phyloP scores from a whole-genome alignment of 2,888 invertebrate genomes.

The Acanthosepion pharaonis region DNA sequence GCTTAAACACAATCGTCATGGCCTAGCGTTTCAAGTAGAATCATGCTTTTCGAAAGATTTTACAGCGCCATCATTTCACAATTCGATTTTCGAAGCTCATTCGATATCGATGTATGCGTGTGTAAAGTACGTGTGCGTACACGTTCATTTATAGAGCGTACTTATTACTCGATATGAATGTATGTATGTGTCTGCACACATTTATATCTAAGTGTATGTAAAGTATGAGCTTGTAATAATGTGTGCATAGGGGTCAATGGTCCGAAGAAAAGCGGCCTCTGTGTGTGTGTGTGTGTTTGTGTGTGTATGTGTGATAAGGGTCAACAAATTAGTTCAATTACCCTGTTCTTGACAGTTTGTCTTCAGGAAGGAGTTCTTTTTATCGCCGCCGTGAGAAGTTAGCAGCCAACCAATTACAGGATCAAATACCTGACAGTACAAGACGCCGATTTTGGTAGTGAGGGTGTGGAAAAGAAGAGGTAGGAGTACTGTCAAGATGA shows the following conservation, averaged over 20 bases:
- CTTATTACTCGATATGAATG: no score
- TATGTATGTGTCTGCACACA: no score
- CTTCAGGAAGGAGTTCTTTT: neutral
- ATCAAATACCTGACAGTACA: constrained; percentile 22
- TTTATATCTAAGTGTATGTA: no score
- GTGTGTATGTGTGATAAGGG: neutral
- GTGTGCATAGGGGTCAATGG: neutral
- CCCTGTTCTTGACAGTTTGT: neutral
- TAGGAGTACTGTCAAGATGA: neutral
- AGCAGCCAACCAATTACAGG: neutral
- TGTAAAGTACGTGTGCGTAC: no score
- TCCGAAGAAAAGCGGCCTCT: neutral
- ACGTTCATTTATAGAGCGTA: no score
- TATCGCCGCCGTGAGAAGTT: constrained; percentile 33
- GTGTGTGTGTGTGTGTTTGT: neutral
- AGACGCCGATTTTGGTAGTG: neutral
- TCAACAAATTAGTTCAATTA: constrained; percentile 33
- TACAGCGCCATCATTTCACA: no score
- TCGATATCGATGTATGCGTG: no score
- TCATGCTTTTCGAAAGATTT: no score
- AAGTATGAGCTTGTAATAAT: neutral
- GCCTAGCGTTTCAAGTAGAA: no score
- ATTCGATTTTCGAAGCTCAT: no score
- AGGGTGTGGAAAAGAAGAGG: neutral
- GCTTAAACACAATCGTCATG: no score